phyloP scores from a whole-genome alignment of 1,140 invertebrate genomes.

The Portunus trituberculatus region DNA sequence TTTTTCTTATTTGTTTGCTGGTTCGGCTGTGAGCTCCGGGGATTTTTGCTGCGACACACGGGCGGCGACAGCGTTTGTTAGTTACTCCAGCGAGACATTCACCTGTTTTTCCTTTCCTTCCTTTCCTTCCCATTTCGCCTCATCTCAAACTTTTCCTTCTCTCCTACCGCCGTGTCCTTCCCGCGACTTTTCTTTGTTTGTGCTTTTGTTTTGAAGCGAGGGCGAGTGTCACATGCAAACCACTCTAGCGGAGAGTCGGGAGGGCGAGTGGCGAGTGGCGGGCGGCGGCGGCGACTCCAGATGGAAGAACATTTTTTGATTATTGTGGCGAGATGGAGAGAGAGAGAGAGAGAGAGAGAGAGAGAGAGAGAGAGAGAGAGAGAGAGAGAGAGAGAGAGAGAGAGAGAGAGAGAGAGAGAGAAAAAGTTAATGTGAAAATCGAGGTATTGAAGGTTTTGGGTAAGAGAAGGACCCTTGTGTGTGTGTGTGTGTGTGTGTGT shows the following conservation, averaged over 20 bases:
- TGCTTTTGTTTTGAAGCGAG: not conserved
- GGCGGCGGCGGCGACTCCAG: not conserved
- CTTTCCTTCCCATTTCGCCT: not conserved
- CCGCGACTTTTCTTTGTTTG: not conserved
- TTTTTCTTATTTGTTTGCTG: slow-evolving; percentile 76
- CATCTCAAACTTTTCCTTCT: not conserved
- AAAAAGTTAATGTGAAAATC: slow-evolving; percentile 26
- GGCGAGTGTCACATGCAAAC: not conserved
- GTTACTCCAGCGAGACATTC: not conserved
- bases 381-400: not conserved
- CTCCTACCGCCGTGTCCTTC: not conserved
- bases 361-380: not conserved
- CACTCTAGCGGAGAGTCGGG: not conserved
- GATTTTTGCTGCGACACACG: slow-evolving; percentile 69
- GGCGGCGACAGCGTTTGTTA: slow-evolving; percentile 41
- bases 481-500: not conserved
- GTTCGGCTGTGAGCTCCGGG: slow-evolving; percentile 28
- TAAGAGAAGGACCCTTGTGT: not conserved
- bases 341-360: not conserved
- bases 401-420: not conserved
- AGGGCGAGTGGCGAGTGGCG: not conserved
- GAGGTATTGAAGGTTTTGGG: not conserved
- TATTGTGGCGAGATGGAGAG: not conserved
- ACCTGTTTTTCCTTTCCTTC: not conserved
- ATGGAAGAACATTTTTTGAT: slow-evolving; percentile 12